Evolutionary conservation across 2,888 invertebrate genomes (phyloP), one percentile per base, ranked within the genome.

Genomic region (Ecdyonurus torrentis): DNA sequence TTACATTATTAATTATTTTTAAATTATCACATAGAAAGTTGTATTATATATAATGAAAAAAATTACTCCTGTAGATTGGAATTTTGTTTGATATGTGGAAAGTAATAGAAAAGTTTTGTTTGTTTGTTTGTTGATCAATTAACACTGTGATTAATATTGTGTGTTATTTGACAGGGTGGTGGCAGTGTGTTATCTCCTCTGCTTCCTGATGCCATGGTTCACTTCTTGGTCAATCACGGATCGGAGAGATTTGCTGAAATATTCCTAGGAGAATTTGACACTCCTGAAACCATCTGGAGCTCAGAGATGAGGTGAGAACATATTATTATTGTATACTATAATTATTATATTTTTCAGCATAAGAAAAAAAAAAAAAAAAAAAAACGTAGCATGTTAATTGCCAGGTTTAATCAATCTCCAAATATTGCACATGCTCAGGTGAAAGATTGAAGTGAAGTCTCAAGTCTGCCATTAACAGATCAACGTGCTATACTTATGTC

Each of bases 281-380:
- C 98, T 5, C 99, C 99, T 0, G 99, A 99, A 77, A 97, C 96
- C 0, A 99, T 99, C 67, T 99, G 99, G 99, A 98, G 92, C 74
- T 84, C 88, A 0, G 95, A 96, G 77, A 99, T 99, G 98, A 85
- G 90, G 87, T 85, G 64, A 65, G 55, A n/a, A n/a, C n/a, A n/a
- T n/a, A n/a, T 58, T 55, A 58, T 20, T 20, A 60, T 60, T 59
- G 55, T 64, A n/a, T 23, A 61, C 52, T 24, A 20, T 55, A 37
- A 23, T 19, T 62, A 23, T 59, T 52, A 52, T 23, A 25, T 20
- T 25, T 19, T 60, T 1, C n/a, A n/a, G n/a, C n/a, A n/a, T n/a
- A n/a, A n/a, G n/a, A n/a, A n/a, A n/a, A n/a, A n/a, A n/a, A n/a
- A n/a, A n/a, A n/a, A n/a, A n/a, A n/a, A n/a, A n/a, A n/a, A n/a